Evolutionary conservation across 2,888 invertebrate species (phyloP), one percentile per base, ranked within the genome.

Genomic region (Xestia xanthographa): DNA sequence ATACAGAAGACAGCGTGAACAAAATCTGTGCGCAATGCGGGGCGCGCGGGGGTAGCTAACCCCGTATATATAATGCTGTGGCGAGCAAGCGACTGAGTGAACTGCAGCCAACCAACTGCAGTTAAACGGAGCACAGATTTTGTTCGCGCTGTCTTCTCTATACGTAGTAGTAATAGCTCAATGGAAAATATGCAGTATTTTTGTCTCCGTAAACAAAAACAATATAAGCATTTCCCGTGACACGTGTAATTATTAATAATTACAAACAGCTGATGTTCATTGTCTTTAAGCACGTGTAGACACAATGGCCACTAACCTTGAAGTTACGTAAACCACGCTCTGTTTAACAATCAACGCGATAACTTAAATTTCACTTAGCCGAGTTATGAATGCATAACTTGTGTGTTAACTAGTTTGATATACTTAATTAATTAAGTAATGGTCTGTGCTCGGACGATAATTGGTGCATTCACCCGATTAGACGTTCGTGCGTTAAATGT

Each of bases 291-390:
- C 71, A 83, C 74, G 71, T 79, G 74, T 58, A 56, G 2, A 72
- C 43, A 58, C 73, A 82, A 71, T 82, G 72, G 79, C 26, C 1
- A 22, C 14, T 79, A 82, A 82, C 84, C 86, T 86, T 86, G 82
- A 38, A 43, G 72, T 79, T 86, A 81, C 72, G 60, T 66, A 73
- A 84, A 63, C 56, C 72, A 77, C 62, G 72, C 72, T 84, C 81
- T 80, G 72, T 2, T 70, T 84, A 70, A 65, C 74, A 81, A 60
- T 75, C n/a, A 72, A 53, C 58, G 38, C 38, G 65, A 60, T 75
- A 68, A 78, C 58, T 66, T 43, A 77, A 74, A 75, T 83, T 83
- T 80, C 74, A 83, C 66, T 75, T 81, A 75, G 69, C 72, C 60
- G 66, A 72, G 75, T 76, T 75, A 78, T 74, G 50, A 50, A 68